Base-by-base conservation (phyloP, 2,888 invertebrate genomes). In the Exocentrus adspersus region DNA sequence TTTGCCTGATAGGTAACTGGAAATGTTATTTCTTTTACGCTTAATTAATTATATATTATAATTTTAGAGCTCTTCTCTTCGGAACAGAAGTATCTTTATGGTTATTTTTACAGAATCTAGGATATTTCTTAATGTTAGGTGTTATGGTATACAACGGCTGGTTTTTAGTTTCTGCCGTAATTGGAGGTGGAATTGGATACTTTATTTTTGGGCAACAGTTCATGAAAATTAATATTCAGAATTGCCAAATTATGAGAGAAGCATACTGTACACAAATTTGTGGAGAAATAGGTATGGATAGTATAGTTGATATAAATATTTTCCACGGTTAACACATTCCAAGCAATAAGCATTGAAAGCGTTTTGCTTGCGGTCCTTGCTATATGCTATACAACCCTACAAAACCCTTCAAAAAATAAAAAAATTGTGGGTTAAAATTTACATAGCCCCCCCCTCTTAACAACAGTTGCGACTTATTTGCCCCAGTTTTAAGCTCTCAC, bases 61-160 rank as follows among this genome's bases (percentile, higher is more conserved):
- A 28, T 79, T 80, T 66, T 54, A 83, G 82, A 70, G 70, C 77
- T 24, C 45, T 77, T 12, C 69, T 81, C 46, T 78, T 79, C 67
- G 72, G 78, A 7, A 74, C 78, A 53, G 81, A 83, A 63, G 70
- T 79, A 3, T 72, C 77, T 16, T 62, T 82, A 62, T 83, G 82
- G 83, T 65, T 82, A 28, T 58, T 75, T 21, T 68, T 82, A 20
- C 81, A 81, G 72, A 82, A 85, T 65, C 83, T 90, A 48, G 89
- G 90, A 20, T 91, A 91, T 80, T 78, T 91, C 54, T 83, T 92
- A 20, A 92, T 92, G 91, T 79, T 92, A 68, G 86, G 87, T 20
- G 88, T 91, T n/a, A 92, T 92, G 92, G 80, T 88, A 10, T 92
- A 88, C 81, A 91, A 91, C 81, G 88, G 86, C 20, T 90, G 90